Base-by-base conservation (phyloP, 2,113 vertebrate species). In the Hyaena hyaena region DNA sequence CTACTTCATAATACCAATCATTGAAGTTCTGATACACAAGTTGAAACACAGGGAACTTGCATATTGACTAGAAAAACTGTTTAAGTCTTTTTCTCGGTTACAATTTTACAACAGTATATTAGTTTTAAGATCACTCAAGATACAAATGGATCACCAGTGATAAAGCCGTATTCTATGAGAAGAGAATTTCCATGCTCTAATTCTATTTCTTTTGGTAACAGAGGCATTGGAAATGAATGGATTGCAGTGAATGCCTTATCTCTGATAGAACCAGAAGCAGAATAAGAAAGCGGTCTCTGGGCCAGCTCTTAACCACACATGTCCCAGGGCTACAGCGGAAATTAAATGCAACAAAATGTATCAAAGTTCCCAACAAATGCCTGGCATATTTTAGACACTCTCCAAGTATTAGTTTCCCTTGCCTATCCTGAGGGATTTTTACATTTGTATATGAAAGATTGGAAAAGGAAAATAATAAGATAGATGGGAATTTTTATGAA, bases 21-120 rank as follows among this genome's bases (percentile, higher is more conserved):
- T 50, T 76, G 50, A 81, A 91, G 10, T 97, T 68, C n/a, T 24
- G 90, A 28, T 66, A 3, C 48, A 87, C 90, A 93, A 95, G 66
- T 74, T 31, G n/a, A 85, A 39, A 81, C 8, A 45, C 9, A 87
- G 74, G 43, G 43, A 87, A 53, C 39, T 91, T 95, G 15, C 9
- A 63, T 81, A 69, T 93, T 95, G 33, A 58, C 21, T 79, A 35
- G 43, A 94, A 87, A 93, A 93, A 83, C 45, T 58, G 31, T 58
- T 88, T 84, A 39, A 19, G 83, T 95, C 45, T 45, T 33, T 80
- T 94, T 55, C 35, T 68, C 21, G 10, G n/a, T 21, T 48, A 76
- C 85, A 74, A 90, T 55, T 81, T 93, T 86, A 63, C 15, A 39
- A 66, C n/a, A 71, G 17, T 39, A 16, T 43, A 81, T 69, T 45